These are phyloP conservation scores for Parazoanthus darwini DNA, from an alignment of 92 coral and sea anemone species.

Conservation along the genomic window DNA sequence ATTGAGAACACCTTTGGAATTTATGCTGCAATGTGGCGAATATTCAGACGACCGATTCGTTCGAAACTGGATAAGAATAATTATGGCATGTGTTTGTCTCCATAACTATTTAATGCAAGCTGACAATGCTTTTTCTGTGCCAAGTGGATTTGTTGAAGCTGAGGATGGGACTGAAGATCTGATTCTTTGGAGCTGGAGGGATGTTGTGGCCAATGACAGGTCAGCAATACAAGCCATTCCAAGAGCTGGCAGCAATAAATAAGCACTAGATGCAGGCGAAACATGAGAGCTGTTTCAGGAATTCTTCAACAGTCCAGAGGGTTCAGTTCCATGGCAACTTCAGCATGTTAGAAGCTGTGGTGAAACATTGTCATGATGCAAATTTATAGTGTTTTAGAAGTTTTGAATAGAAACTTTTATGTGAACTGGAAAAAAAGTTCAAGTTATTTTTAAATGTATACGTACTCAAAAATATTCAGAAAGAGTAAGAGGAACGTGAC, in stretches of 20 bases:
- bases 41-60: constrained; percentile 10
- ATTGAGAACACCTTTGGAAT: too few species aligned
- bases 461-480: too few species aligned
- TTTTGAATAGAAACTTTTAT: neutral
- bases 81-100: constrained; percentile 38
- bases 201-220: constrained; percentile 7
- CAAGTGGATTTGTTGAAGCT: constrained; percentile 43
- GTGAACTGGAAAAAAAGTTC: too few species aligned
- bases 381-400: neutral
- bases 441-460: too few species aligned
- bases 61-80: constrained; percentile 35
- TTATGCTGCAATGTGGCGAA: neutral
- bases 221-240: constrained; percentile 11
- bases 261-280: constrained; percentile 1
- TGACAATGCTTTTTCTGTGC: constrained; percentile 37
- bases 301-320: constrained; percentile 41
- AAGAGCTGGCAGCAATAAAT: constrained; percentile 34
- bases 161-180: constrained; percentile 39
- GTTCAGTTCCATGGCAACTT: constrained; percentile 40
- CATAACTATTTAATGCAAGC: constrained; percentile 39
- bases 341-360: constrained; percentile 37
- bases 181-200: constrained; percentile 45
- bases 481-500: too few species aligned
- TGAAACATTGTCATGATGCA: constrained; percentile 10
- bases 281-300: neutral